Conservation (phyloP, 2,113 vertebrate genomes). For the Cynopterus brachyotis region DNA sequence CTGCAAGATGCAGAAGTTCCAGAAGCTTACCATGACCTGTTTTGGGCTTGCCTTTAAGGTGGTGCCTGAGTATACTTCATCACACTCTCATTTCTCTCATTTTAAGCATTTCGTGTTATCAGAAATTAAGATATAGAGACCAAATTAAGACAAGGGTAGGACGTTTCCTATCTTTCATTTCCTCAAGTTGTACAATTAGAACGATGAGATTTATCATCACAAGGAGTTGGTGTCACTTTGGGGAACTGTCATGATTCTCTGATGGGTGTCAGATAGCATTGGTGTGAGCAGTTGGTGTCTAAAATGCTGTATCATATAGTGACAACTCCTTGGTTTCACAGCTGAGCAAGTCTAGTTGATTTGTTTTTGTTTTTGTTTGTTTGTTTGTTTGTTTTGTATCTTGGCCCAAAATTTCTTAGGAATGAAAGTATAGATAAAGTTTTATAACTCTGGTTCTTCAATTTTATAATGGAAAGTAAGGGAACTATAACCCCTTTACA, state of each 20-base stretch:
- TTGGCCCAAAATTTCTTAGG: background rate
- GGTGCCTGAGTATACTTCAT: background rate
- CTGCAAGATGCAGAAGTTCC: background rate
- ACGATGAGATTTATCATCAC: background rate
- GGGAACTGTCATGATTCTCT: background rate
- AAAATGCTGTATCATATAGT: background rate
- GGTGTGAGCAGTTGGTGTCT: background rate
- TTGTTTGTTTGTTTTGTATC: background rate
- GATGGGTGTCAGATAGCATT: background rate
- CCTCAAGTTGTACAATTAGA: background rate
- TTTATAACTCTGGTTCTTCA: background rate
- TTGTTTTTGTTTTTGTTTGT: background rate
- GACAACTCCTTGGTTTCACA: constrained; percentile 23
- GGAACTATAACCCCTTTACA: background rate
- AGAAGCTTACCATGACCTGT: background rate
- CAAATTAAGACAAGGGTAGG: background rate
- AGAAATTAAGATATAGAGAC: constrained; percentile 14
- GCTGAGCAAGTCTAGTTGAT: background rate
- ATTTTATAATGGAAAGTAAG: background rate
- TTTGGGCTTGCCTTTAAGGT: background rate
- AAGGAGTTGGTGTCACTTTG: background rate
- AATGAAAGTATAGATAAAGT: background rate
- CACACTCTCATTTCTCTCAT: background rate
- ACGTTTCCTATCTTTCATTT: constrained; percentile 27
- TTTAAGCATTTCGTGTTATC: constrained; percentile 4